Evolutionary conservation across 2,888 invertebrate genomes (phyloP).

Genomic region (Melipona bicolor): DNA sequence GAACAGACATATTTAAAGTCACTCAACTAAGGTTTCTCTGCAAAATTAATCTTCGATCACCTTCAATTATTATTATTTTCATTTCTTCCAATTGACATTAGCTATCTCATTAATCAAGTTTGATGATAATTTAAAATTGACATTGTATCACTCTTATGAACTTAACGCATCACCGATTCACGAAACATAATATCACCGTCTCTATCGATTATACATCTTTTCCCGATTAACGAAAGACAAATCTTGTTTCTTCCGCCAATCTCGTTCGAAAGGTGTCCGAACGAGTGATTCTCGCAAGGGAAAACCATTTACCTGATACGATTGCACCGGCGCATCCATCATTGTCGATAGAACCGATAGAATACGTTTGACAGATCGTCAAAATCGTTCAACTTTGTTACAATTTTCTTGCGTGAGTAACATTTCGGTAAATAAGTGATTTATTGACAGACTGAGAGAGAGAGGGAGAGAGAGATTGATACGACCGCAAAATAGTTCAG

Average conservation of each 20-base stretch:
- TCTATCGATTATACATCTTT: no score
- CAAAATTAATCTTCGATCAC: no score
- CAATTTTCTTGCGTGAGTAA: background rate
- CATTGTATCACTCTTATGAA: background rate
- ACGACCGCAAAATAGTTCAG: background rate
- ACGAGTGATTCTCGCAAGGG: background rate
- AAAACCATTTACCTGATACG: constrained; percentile 3
- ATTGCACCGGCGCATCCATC: constrained; percentile 5
- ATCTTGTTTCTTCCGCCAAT: background rate
- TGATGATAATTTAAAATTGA: background rate
- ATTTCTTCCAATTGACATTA: no score
- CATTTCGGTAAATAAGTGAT: background rate
- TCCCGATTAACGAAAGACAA: no score
- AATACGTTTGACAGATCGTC: constrained; percentile 4
- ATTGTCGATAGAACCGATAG: background rate
- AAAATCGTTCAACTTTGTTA: constrained; percentile 12
- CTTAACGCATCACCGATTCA: background rate
- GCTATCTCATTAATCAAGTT: no score
- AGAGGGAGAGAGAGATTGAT: background rate
- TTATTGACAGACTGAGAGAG: background rate
- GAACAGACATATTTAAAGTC: no score
- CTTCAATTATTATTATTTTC: no score
- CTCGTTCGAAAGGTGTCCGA: background rate
- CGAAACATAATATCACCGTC: no score
- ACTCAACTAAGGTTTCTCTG: no score